Conservation (phyloP, 2,113 vertebrate genomes). For the Agapornis roseicollis region DNA sequence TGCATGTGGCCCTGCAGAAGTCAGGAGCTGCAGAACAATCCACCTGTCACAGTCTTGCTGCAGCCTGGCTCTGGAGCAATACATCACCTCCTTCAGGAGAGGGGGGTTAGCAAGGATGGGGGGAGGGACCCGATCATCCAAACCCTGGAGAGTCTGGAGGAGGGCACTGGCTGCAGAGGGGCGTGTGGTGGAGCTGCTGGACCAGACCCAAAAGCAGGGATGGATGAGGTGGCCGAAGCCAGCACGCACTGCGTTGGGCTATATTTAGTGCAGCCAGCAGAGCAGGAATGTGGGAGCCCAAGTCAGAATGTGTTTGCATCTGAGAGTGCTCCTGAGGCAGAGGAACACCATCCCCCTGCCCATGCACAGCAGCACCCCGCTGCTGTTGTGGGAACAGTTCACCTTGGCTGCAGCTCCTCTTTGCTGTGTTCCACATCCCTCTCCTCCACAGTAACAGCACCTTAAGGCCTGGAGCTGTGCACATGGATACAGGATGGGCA, state of each 20-base stretch:
- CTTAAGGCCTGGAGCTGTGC: not conserved
- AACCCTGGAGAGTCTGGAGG: not conserved
- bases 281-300: conserved; percentile 45
- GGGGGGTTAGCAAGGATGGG: not conserved
- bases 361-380: not conserved
- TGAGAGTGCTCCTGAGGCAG: not conserved
- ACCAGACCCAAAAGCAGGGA: not conserved
- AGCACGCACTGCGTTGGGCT: not conserved
- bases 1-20: not conserved
- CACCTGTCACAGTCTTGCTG: accelerated
- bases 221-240: conserved; percentile 34
- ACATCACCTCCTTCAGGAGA: not conserved
- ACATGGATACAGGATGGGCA: accelerated
- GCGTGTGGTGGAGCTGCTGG: not conserved
- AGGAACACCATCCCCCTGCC: not conserved
- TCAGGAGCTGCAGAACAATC: not conserved
- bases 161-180: accelerated
- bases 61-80: not conserved
- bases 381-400: accelerated
- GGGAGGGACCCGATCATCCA: no score
- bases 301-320: conserved; percentile 58
- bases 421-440: accelerated
- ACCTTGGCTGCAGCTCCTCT: not conserved
- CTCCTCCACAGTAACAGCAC: not conserved
- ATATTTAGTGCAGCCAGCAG: conserved; percentile 57